phyloP scores from a whole-genome alignment of 2,113 vertebrate species.

The Mystacornis crossleyi region DNA sequence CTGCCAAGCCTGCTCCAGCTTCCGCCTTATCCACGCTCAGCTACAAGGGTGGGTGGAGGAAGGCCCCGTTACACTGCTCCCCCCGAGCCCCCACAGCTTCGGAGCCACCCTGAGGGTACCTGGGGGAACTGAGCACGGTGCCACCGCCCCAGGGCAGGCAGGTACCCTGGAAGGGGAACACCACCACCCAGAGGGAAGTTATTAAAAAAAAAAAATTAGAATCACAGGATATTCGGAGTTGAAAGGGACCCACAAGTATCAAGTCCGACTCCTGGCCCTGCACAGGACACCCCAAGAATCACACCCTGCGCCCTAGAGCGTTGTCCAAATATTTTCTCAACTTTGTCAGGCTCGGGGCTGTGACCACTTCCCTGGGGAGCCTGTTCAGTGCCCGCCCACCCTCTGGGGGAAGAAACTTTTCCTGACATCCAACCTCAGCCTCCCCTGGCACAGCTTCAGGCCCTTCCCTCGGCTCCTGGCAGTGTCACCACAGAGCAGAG shows the following conservation, averaged over 20 bases:
- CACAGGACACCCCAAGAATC: neutral
- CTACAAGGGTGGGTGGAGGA: neutral
- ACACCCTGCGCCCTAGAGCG: fast-evolving
- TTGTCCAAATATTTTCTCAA: fast-evolving
- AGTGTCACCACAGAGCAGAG: neutral
- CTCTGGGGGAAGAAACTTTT: neutral
- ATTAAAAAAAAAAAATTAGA: neutral
- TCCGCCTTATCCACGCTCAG: neutral
- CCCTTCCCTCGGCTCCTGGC: neutral
- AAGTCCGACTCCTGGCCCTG: neutral
- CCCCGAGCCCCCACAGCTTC: neutral
- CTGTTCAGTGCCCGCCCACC: fast-evolving
- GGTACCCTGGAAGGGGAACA: neutral
- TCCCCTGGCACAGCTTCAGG: fast-evolving
- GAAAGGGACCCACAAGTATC: neutral
- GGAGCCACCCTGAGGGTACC: neutral
- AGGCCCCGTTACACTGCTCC: neutral
- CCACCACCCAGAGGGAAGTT: neutral
- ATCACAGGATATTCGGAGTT: neutral
- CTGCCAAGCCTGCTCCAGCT: neutral
- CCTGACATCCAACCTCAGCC: fast-evolving
- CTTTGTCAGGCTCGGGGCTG: fast-evolving
- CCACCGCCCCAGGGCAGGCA: neutral
- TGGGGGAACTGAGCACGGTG: neutral
- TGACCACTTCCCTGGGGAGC: too few species aligned